Conservation (phyloP, 1,140 invertebrate genomes). For the Penaeus japonicus region DNA sequence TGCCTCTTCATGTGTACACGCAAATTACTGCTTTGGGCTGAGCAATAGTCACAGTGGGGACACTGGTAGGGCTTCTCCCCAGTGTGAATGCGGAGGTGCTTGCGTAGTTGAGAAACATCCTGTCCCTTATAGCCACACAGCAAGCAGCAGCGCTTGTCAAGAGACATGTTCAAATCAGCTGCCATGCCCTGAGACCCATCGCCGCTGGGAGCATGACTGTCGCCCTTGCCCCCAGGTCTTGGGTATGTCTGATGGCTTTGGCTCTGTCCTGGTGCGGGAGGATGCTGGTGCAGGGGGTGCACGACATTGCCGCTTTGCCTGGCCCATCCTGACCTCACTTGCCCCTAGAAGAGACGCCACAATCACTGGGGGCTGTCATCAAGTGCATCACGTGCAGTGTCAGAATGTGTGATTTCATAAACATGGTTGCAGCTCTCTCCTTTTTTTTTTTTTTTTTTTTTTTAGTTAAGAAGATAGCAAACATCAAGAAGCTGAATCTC, state of each 20-base stretch:
- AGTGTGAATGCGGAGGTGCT: slow-evolving; percentile 42
- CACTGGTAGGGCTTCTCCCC: slow-evolving; percentile 44
- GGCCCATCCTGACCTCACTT: slow-evolving; percentile 8
- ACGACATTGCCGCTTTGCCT: background rate
- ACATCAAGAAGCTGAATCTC: background rate
- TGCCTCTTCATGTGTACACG: slow-evolving; percentile 37
- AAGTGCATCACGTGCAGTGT: background rate
- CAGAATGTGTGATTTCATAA: background rate
- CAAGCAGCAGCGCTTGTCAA: slow-evolving; percentile 26
- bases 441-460: too few relatives aligned
- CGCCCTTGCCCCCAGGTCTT: background rate
- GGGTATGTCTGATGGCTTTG: background rate
- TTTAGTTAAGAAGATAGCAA: background rate
- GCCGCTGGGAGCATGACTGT: background rate
- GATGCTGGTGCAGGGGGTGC: slow-evolving; percentile 3
- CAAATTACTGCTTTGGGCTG: slow-evolving; percentile 43
- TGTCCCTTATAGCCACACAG: slow-evolving; percentile 39
- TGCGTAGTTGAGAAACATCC: slow-evolving; percentile 37
- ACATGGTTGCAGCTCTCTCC: background rate
- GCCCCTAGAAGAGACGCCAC: slow-evolving; percentile 43
- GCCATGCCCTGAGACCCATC: background rate
- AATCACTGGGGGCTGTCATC: slow-evolving; percentile 8
- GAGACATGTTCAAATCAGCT: background rate
- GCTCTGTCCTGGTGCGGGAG: background rate
- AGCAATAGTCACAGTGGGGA: slow-evolving; percentile 32